Evolutionary conservation across 2,113 vertebrate genomes (phyloP).

Genomic region (Dromaius novaehollandiae): DNA sequence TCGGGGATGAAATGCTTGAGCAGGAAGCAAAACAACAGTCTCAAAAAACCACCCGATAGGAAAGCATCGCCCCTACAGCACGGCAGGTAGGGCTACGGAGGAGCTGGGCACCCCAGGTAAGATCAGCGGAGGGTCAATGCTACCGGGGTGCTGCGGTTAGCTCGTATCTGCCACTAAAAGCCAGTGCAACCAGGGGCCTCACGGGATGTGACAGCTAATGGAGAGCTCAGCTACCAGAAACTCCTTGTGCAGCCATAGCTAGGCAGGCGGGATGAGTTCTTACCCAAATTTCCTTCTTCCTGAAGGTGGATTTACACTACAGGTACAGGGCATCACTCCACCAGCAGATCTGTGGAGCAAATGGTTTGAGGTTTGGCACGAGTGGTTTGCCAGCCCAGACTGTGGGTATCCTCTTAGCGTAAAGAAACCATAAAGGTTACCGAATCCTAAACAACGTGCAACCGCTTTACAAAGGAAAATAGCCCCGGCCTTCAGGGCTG

Average conservation of each 20-base stretch:
- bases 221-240: not conserved
- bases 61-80: not conserved
- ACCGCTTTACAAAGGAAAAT: not conserved
- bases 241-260: not conserved
- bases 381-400: not conserved
- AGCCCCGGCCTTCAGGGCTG: not conserved
- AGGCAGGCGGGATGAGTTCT: not conserved
- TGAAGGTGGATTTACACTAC: not conserved
- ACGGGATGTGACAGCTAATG: not conserved
- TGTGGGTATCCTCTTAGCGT: not conserved
- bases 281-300: not conserved
- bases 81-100: not conserved
- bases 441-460: no score
- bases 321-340: not conserved
- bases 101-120: not conserved
- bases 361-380: not conserved
- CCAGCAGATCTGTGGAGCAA: not conserved
- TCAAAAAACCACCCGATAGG: fast-evolving
- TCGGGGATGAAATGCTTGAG: not conserved
- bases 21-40: not conserved
- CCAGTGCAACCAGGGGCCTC: not conserved
- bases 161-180: not conserved
- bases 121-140: not conserved
- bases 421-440: not conserved
- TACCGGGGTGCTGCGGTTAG: not conserved